Percentiles rank a stretch among this genome's conserved stretches.
Evolutionary conservation across 30 jellyfish, hydroid and myxozoan species (phyloP).

Genomic region (Hydractinia symbiolongicarpus): DNA sequence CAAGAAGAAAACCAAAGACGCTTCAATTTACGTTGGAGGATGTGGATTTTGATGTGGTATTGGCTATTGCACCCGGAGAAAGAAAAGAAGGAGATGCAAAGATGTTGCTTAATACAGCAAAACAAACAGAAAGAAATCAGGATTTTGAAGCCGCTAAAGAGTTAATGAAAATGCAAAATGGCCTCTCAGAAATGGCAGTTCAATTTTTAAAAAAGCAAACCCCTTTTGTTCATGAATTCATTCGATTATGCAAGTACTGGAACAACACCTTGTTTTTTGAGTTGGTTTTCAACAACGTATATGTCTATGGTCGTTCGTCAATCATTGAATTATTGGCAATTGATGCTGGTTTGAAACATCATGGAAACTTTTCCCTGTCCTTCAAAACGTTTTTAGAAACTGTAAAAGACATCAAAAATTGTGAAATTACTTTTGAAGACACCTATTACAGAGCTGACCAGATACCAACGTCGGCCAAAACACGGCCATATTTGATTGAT

Average conservation of each 20-base stretch:
- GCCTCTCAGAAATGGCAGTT: not conserved
- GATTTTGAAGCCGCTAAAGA: not conserved
- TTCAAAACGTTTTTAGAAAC: not conserved
- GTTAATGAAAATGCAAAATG: not conserved
- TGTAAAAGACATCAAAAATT: not conserved
- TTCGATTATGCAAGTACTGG: slow-evolving; percentile 16
- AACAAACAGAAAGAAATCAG: not conserved
- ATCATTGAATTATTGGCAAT: slow-evolving; percentile 14
- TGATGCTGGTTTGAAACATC: not conserved
- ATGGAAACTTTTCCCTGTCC: not conserved
- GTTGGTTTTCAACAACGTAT: not conserved
- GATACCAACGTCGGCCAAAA: no score
- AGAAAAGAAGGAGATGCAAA: not conserved
- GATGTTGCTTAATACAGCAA: not conserved
- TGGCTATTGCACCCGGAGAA: not conserved
- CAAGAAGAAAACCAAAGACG: slow-evolving; percentile 17
- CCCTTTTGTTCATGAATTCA: slow-evolving; percentile 3
- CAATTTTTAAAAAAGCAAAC: not conserved
- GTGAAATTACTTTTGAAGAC: not conserved
- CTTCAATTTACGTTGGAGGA: not conserved
- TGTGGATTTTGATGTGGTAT: not conserved
- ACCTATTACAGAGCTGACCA: not conserved
- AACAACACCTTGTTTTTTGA: slow-evolving; percentile 10
- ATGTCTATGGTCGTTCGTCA: slow-evolving; percentile 7
- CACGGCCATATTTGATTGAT: slow-evolving; percentile 3